Conservation (phyloP, 37 sponge, comb jelly and placozoan species). For the Spongilla lacustris region DNA sequence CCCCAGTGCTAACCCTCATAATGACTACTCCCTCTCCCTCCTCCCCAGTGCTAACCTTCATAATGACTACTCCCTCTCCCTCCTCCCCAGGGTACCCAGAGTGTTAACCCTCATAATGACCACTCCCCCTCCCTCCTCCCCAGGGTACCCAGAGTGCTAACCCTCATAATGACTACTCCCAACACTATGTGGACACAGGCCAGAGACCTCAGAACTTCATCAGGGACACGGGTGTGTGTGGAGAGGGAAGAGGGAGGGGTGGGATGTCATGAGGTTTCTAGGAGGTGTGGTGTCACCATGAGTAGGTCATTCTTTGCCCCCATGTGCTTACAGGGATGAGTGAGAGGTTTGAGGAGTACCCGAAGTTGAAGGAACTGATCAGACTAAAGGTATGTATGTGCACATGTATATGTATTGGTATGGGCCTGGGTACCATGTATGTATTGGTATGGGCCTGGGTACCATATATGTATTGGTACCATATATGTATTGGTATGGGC, state of each 20-base stretch:
- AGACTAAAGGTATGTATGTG: conserved; percentile 71
- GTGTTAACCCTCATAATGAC: conserved; percentile 97
- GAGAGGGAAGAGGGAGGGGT: not conserved
- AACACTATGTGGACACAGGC: conserved; percentile 95
- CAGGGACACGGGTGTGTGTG: conserved; percentile 78
- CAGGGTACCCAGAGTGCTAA: conserved; percentile 92
- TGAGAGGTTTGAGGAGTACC: conserved; percentile 95
- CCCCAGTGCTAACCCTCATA: conserved; percentile 91
- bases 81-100: conserved; percentile 76
- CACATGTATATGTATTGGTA: not conserved
- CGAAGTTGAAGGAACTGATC: conserved; percentile 94
- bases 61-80: conserved; percentile 88
- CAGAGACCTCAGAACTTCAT: conserved; percentile 97
- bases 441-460: not conserved
- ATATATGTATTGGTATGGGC: not conserved
- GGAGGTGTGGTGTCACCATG: not conserved
- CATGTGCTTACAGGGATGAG: conserved; percentile 41
- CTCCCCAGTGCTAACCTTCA: conserved; percentile 86
- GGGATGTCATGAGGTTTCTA: not conserved
- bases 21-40: conserved; percentile 82
- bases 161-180: conserved; percentile 97
- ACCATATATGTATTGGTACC: not conserved
- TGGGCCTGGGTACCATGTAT: too few relatives aligned
- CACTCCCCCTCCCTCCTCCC: conserved; percentile 48
- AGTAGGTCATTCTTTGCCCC: too few relatives aligned